Evolutionary conservation across 1,140 invertebrate genomes (phyloP).

Genomic region (Trachymyrmex septentrionalis): DNA sequence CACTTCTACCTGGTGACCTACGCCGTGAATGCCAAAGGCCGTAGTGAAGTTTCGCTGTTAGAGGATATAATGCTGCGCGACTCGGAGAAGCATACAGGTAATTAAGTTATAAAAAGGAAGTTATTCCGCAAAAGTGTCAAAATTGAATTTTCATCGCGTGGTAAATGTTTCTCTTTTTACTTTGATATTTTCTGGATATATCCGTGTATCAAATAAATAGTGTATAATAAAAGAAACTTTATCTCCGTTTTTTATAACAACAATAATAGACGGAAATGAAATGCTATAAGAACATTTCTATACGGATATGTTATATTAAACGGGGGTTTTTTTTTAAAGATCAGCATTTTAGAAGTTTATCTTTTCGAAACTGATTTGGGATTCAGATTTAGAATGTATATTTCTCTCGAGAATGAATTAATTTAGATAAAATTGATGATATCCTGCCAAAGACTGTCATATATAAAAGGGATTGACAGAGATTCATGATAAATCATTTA

Average conservation of each 20-base stretch:
- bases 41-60: slow-evolving; percentile 92
- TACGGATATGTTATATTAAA: not conserved
- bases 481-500: slow-evolving; percentile 5
- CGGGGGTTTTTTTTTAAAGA: not conserved
- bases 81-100: slow-evolving; percentile 94
- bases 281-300: not conserved
- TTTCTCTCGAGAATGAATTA: not conserved
- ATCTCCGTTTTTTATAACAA: not conserved
- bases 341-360: not conserved
- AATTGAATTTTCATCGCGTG: not conserved
- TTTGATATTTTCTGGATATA: not conserved
- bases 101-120: not conserved
- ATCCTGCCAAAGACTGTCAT: too few species aligned
- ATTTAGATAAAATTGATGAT: slow-evolving; percentile 5
- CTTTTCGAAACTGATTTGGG: not conserved
- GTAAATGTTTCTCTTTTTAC: too few species aligned
- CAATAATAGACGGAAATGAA: not conserved
- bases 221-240: not conserved
- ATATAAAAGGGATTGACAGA: not conserved
- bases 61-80: slow-evolving; percentile 95
- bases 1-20: slow-evolving; percentile 91
- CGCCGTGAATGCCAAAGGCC: slow-evolving; percentile 95
- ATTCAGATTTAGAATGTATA: slow-evolving; percentile 2
- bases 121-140: not conserved
- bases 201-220: not conserved